Percentiles rank a stretch among this genome's conserved stretches.
phyloP scores from a whole-genome alignment of 2,113 vertebrate species.

The Anser cygnoides region DNA sequence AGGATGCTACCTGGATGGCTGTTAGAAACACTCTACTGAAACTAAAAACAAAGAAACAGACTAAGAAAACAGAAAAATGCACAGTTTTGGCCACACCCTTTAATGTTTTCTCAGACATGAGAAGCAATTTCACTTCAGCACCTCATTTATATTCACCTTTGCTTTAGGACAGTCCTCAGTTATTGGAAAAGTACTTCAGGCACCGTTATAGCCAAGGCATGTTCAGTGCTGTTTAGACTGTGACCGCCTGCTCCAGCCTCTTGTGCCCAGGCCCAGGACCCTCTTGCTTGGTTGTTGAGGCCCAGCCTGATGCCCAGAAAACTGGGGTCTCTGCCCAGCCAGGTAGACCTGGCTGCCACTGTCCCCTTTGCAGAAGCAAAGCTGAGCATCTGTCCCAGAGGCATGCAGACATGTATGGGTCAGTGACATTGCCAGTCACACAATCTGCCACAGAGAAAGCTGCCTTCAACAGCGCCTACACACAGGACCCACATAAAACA shows the following conservation, averaged over 20 bases:
- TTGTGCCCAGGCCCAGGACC: neutral
- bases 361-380: neutral
- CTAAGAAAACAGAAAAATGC: neutral
- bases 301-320: neutral
- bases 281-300: neutral
- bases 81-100: neutral
- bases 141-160: neutral
- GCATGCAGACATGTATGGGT: neutral
- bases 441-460: neutral
- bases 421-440: neutral
- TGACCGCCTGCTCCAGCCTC: neutral
- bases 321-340: neutral
- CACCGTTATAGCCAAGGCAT: neutral
- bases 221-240: neutral
- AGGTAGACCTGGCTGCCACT: neutral
- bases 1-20: neutral
- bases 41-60: neutral
- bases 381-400: neutral
- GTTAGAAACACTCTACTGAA: neutral
- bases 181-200: neutral
- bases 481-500: neutral
- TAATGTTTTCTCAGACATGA: neutral
- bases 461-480: neutral
- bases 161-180: neutral
- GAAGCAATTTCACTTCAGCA: neutral